Conservation (phyloP, 2,797 vertebrate species). For the Capromys pilorides region DNA sequence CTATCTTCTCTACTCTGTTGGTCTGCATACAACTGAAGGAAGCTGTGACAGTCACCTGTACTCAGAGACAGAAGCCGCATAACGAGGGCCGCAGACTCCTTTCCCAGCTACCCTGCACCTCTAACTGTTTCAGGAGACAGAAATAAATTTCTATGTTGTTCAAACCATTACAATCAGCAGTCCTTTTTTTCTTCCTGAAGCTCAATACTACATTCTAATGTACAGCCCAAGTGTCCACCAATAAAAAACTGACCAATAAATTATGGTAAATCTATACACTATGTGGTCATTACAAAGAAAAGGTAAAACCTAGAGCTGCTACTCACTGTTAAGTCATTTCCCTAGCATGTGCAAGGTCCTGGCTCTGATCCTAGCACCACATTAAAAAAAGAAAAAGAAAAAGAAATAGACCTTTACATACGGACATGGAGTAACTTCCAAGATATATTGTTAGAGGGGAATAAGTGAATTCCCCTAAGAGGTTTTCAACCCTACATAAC, state of each 20-base stretch:
- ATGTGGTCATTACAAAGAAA: conserved; percentile 32
- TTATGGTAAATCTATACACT: not conserved
- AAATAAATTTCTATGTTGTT: conserved; percentile 3
- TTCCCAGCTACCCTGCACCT: not conserved
- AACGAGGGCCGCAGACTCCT: not conserved
- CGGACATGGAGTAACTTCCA: not conserved
- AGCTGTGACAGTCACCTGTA: not conserved
- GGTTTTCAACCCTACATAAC: not conserved
- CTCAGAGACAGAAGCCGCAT: not conserved
- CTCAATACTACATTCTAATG: conserved; percentile 21
- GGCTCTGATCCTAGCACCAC: not conserved
- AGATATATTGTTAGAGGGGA: not conserved
- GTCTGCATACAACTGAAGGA: not conserved
- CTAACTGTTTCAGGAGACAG: not conserved
- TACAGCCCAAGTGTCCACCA: conserved; percentile 20
- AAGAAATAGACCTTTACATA: conserved; percentile 20
- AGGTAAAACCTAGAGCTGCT: not conserved
- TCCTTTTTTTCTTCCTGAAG: not conserved
- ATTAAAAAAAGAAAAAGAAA: not conserved
- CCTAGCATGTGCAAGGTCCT: not conserved
- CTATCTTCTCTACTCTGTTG: not conserved
- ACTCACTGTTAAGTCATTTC: not conserved
- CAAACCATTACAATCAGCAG: not conserved
- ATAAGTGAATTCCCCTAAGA: not conserved
- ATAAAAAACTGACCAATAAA: conserved; percentile 38